Conservation (phyloP, 1,140 invertebrate species). For the Drosophila fuyamai region DNA sequence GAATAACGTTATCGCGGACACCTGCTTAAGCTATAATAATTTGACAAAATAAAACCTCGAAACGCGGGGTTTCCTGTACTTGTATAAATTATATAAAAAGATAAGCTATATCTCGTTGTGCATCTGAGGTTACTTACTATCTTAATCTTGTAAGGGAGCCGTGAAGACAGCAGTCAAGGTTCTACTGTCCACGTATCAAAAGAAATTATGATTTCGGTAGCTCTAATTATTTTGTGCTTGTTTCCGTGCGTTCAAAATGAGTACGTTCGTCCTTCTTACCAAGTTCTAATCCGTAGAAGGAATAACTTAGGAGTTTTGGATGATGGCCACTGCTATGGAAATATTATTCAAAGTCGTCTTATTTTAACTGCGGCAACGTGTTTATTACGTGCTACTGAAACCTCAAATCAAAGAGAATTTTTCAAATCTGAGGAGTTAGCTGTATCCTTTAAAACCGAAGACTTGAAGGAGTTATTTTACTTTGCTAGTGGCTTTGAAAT, state of each 20-base stretch:
- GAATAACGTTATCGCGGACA: neutral
- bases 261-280: slow-evolving; percentile 24
- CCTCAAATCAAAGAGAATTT: neutral
- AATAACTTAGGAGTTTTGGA: slow-evolving; percentile 5
- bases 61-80: slow-evolving; percentile 18
- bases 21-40: neutral
- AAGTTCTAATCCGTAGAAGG: slow-evolving; percentile 27
- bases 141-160: slow-evolving; percentile 21
- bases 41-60: neutral
- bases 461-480: slow-evolving; percentile 14
- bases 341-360: slow-evolving; percentile 47
- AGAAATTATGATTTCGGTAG: slow-evolving; percentile 23
- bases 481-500: slow-evolving; percentile 12
- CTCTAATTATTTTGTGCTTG: slow-evolving; percentile 20
- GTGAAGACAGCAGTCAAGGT: slow-evolving; percentile 44
- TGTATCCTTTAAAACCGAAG: slow-evolving; percentile 4
- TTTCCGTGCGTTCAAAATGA: slow-evolving; percentile 23
- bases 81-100: slow-evolving; percentile 28
- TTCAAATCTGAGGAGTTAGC: slow-evolving; percentile 11
- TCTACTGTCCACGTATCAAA: slow-evolving; percentile 2
- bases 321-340: slow-evolving; percentile 31
- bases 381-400: slow-evolving; percentile 5
- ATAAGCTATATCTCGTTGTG: slow-evolving; percentile 28
- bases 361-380: slow-evolving; percentile 44
- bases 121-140: slow-evolving; percentile 13